Evolutionary conservation across 2,113 vertebrate species (phyloP).

Genomic region (Microtus oregoni): DNA sequence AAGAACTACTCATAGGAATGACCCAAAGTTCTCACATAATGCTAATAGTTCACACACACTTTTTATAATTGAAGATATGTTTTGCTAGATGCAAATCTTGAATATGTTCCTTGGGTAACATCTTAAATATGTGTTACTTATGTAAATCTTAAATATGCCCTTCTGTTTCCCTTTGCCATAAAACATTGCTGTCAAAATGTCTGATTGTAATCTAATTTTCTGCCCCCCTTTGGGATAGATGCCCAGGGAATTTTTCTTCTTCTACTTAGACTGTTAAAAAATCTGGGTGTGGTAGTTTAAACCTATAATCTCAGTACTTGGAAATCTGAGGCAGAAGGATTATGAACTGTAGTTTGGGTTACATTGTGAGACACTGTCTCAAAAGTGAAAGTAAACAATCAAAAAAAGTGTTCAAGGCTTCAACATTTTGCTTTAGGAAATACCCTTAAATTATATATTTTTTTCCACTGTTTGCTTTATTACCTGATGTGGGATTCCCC

Average conservation of each 20-base stretch:
- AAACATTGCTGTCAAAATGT: constrained; percentile 28
- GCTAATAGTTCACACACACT: neutral
- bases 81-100: constrained; percentile 10
- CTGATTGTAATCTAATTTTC: constrained; percentile 21
- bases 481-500: neutral
- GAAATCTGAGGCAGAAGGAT: neutral
- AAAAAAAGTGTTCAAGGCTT: neutral
- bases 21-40: neutral
- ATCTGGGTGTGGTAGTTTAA: neutral
- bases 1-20: neutral
- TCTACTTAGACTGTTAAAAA: neutral
- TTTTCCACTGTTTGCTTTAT: neutral
- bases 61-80: constrained; percentile 7
- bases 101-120: constrained; percentile 1
- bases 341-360: neutral
- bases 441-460: neutral
- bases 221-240: neutral
- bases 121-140: constrained; percentile 35
- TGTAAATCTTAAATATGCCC: neutral
- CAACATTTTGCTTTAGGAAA: constrained; percentile 13
- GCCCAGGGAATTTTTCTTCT: constrained; percentile 22
- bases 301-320: neutral
- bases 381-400: neutral
- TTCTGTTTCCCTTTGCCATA: constrained; percentile 16
- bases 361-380: neutral